phyloP scores from a whole-genome alignment of 2,113 vertebrate genomes.

The Notothenia rossii region DNA sequence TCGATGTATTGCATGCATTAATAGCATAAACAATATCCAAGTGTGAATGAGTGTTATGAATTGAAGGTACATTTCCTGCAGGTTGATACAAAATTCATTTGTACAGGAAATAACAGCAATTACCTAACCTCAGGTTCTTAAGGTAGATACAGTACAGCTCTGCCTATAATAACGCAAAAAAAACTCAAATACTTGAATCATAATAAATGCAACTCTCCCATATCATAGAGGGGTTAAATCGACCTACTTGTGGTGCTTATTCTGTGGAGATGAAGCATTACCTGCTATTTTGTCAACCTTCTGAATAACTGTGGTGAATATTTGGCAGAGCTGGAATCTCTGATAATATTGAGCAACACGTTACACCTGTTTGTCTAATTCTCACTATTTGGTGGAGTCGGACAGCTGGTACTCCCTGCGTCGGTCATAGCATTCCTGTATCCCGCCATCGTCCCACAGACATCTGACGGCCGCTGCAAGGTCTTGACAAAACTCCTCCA shows the following conservation, averaged over 20 bases:
- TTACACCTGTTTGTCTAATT: background rate
- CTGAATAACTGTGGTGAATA: background rate
- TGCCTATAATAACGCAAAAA: background rate
- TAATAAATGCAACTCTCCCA: background rate
- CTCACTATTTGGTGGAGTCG: constrained; percentile 90
- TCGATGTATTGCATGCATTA: background rate
- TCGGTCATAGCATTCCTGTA: constrained; percentile 88
- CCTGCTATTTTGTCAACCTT: background rate
- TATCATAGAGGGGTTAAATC: background rate
- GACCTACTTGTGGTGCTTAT: background rate
- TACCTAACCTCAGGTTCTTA: background rate
- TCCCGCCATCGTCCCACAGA: constrained; percentile 87
- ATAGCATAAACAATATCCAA: background rate
- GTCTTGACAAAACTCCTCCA: constrained; percentile 75
- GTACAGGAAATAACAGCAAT: background rate
- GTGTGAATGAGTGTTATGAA: background rate
- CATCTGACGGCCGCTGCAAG: constrained; percentile 83
- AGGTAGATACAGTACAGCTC: background rate
- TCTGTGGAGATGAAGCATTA: background rate
- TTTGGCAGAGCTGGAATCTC: background rate
- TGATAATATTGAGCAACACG: background rate
- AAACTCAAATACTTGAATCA: background rate
- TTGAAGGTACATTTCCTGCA: background rate
- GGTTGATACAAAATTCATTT: background rate
- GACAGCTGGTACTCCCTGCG: constrained; percentile 90